Evolutionary conservation across 2,797 vertebrate genomes (phyloP).

Genomic region (Crax fasciolata): DNA sequence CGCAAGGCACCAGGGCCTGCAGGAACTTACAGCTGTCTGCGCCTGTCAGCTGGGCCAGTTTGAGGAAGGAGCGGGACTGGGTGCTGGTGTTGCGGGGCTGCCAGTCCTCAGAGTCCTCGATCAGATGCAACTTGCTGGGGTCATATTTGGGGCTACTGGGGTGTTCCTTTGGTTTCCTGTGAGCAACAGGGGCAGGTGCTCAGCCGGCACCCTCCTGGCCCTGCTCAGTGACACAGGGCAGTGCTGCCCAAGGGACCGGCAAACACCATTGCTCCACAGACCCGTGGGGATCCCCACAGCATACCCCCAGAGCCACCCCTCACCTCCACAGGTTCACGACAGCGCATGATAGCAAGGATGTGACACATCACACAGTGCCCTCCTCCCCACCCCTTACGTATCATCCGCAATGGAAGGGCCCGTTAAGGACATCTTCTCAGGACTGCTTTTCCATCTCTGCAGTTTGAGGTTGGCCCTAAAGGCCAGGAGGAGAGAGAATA

Average conservation of each 20-base stretch:
- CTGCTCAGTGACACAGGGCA: neutral
- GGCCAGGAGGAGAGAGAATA: slow-evolving; percentile 13
- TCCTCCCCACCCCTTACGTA: neutral
- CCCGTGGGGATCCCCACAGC: neutral
- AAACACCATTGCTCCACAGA: neutral
- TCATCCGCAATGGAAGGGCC: neutral
- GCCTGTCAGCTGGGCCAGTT: slow-evolving; percentile 95
- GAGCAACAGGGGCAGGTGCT: slow-evolving; percentile 11
- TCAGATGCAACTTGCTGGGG: slow-evolving; percentile 96
- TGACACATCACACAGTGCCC: fast-evolving
- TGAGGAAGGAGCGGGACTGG: slow-evolving; percentile 97
- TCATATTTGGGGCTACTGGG: slow-evolving; percentile 87
- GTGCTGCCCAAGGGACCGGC: neutral
- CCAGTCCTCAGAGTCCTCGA: slow-evolving; percentile 95
- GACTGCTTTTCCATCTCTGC: neutral
- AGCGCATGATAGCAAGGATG: neutral
- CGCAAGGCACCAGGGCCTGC: neutral
- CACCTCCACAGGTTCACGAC: neutral
- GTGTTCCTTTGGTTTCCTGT: slow-evolving; percentile 34
- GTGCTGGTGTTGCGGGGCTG: slow-evolving; percentile 93
- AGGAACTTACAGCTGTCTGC: slow-evolving; percentile 94
- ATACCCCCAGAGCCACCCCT: neutral
- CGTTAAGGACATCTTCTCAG: neutral
- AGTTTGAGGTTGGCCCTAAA: neutral
- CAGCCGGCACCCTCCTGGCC: neutral